Evolutionary conservation across 2,113 vertebrate species (phyloP), one percentile per base, ranked within the genome.

Genomic region (Ramphastos sulfuratus): DNA sequence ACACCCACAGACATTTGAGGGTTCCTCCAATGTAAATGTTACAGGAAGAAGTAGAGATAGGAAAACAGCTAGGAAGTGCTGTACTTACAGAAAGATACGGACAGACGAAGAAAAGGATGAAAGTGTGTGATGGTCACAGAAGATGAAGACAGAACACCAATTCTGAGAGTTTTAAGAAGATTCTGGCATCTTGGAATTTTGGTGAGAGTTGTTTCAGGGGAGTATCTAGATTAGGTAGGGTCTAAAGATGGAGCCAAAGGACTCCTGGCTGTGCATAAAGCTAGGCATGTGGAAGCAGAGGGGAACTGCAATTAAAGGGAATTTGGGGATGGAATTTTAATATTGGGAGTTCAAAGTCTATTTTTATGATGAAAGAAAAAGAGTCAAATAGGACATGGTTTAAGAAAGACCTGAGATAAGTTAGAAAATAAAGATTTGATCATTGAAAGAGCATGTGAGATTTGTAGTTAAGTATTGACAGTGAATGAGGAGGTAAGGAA

Each of bases 241-340:
- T 59, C 31, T 74, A 35, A 64, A 75, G 37, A 18, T 42, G 56
- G 27, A 59, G 19, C 27, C 67, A 30, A 35, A 74, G 12, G 25
- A 50, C 46, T 84, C 39, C 16, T 1, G 3, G 25, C 28, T 9
- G 7, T 5, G 8, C 1, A 0, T 80, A 42, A 75, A 75, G 12
- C 37, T 71, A 58, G 35, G 48, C 0, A 0, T 4, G 1, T 83
- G 56, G 52, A 74, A 84, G 21, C 46, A 37, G 54, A 60, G 33
- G 42, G 30, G 15, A 54, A 18, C 46, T 44, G 25, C 55, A 69
- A 20, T 30, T 69, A 60, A 77, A 46, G 52, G 19, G 33, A 52
- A 25, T 30, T 42, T 15, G 21, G 48, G 44, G 16, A 11, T 81
- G 33, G 23, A 20, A 42, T 56, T 91, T 77, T 24, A 52, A 28